These are phyloP conservation scores for Lindbergichthys nudifrons DNA, from an alignment of 2,797 vertebrate species.

Conservation along the genomic window DNA sequence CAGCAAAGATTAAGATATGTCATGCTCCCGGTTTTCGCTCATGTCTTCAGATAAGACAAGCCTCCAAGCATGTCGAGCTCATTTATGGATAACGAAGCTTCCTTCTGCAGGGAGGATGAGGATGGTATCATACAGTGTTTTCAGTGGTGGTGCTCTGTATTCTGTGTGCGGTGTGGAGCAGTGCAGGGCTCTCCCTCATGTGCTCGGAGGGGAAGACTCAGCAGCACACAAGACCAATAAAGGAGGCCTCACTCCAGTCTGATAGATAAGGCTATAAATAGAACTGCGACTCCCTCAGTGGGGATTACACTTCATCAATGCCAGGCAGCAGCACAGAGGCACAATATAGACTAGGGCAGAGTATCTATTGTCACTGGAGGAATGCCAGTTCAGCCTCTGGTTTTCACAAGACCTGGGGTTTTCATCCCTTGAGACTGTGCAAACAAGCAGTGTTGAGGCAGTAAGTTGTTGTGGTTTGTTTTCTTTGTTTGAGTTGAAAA, in stretches of 20 bases:
- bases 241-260: conserved; percentile 57
- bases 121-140: background rate
- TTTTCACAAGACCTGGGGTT: background rate
- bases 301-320: conserved; percentile 78
- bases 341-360: conserved; percentile 35
- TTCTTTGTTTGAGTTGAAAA: background rate
- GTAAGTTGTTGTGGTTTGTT: background rate
- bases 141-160: background rate
- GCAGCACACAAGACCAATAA: conserved; percentile 46
- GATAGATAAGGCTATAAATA: conserved; percentile 80
- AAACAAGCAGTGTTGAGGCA: conserved; percentile 3
- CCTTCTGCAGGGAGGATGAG: background rate
- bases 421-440: background rate
- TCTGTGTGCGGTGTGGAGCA: background rate
- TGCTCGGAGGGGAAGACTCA: conserved; percentile 32
- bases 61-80: conserved; percentile 16
- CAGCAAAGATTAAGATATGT: conserved; percentile 3
- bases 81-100: conserved; percentile 30
- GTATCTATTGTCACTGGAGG: conserved; percentile 26
- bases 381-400: conserved; percentile 22
- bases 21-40: conserved; percentile 5
- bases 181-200: conserved; percentile 5
- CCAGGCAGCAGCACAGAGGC: conserved; percentile 59
- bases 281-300: conserved; percentile 62
- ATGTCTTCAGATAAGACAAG: background rate